Base-by-base conservation (phyloP, 2,888 invertebrate genomes). In the Mystacides longicornis region DNA sequence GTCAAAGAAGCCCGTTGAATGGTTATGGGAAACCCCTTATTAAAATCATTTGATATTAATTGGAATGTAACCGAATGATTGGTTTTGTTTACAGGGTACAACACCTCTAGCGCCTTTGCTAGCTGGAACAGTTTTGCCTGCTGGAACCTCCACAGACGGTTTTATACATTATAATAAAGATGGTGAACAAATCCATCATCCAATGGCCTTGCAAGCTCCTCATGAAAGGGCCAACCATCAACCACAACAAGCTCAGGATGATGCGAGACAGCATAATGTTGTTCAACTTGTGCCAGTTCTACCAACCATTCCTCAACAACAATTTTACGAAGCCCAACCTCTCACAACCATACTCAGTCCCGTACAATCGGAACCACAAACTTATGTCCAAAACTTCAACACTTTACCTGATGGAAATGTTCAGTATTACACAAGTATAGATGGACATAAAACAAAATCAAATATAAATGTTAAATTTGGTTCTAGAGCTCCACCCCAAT, bases 101-200 rank as follows among this genome's bases (percentile, higher is more conserved):
- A 37, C 58, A 1, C 57, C 60, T 16, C 33, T 53, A 21, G 51
- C 49, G 45, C 55, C 57, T 21, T 46, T 60, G 9, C n/a, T 58
- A 19, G 55, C 60, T 19, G 58, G 58, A 11, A 60, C 60, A 5
- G 54, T 60, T 9, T 43, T 60, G 1, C 60, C 60, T 5, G 60
- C 59, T 3, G 57, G 59, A 14, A 57, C 59, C 9, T 59, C 59
- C 2, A 56, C 56, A 2, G 54, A 54, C 20, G 59, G 59, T 3
- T 59, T 56, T 20, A 56, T 59, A 23, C 59, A 59, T 27, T 51
- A 59, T 21, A 59, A 49, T n/a, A 20, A 21, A 27, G 54, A 59
- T 37, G 56, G 59, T n/a, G 23, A 49, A 23, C 54, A 59, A 23
- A 59, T 54, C 3, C 23, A 48, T 11, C 59, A 56, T 23, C 18